Evolutionary conservation across 2,888 invertebrate genomes (phyloP), one percentile per base, ranked within the genome.

Genomic region (Iselma pallidipennis): DNA sequence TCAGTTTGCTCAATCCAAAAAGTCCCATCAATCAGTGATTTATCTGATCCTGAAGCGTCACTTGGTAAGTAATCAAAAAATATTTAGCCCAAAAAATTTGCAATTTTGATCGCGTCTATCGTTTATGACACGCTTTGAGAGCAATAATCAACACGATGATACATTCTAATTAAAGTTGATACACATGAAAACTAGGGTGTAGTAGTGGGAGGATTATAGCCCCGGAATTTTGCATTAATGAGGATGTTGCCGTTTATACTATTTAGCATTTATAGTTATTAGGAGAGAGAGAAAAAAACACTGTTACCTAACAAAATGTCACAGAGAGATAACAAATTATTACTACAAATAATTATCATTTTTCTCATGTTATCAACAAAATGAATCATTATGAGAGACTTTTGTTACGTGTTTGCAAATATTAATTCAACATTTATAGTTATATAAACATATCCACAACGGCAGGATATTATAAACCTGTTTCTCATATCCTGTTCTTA

Each of bases 1-100:
- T 82, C 85, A 48, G 80, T 85, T 65, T 83, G 89, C 66, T 88
- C 92, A 66, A 75, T 80, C 61, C 92, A 92, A 83, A 93, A 94
- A 82, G 94, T 95, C 72, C 95, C 95, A 45, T 95, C 94, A 53
- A 87, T 95, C 74, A 94, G 94, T 73, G 95, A 95, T 82, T 87
- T 95, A 55, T 94, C 94, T 55, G 95, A 95, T 82, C 92, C 91
- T 61, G 95, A 95, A 83, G 91, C 91, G 64, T 95, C 95, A 61
- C 82, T 94, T 79, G 94, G 94, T 94, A 82, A 91, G 94, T 91
- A 29, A 33, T 23, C 25, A 19, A 42, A 42, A 16, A 16, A 42
- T 4, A 49, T 19, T 29, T 31, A n/a, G 9, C n/a, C 6, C 16
- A 52, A 31, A 48, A 7, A 19, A 7, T 48, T 42, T 42, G n/a